Evolutionary conservation across 2,797 vertebrate species (phyloP).

Genomic region (Sebastes minor): DNA sequence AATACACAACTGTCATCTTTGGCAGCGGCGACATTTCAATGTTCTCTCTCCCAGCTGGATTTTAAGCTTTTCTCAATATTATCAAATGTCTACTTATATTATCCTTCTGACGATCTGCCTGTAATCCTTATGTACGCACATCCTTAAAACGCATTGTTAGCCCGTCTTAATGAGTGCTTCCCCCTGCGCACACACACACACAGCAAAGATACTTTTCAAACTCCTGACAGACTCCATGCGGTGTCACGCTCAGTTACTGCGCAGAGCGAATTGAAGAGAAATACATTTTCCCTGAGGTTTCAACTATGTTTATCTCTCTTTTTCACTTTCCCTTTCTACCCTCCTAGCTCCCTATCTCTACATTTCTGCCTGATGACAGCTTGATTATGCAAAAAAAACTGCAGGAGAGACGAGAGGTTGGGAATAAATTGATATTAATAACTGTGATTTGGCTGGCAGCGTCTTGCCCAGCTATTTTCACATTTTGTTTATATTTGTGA

Average conservation of each 20-base stretch:
- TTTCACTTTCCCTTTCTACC: slow-evolving; percentile 20
- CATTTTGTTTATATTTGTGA: slow-evolving; percentile 72
- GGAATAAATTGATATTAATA: slow-evolving; percentile 82
- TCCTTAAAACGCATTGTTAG: slow-evolving; percentile 5
- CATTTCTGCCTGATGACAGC: slow-evolving; percentile 74
- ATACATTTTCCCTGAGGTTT: slow-evolving; percentile 62
- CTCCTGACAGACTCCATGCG: slow-evolving; percentile 49
- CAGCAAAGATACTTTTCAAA: slow-evolving; percentile 29
- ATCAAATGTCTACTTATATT: slow-evolving; percentile 2
- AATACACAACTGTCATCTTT: slow-evolving; percentile 35
- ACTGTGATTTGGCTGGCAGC: slow-evolving; percentile 74
- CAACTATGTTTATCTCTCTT: slow-evolving; percentile 42
- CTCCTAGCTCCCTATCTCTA: slow-evolving; percentile 43
- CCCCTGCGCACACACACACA: not conserved
- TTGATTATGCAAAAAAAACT: slow-evolving; percentile 77
- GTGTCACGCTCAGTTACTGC: slow-evolving; percentile 49
- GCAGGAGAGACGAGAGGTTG: slow-evolving; percentile 69
- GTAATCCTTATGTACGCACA: not conserved
- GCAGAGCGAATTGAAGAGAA: slow-evolving; percentile 59
- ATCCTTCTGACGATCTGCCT: not conserved
- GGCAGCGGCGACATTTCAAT: slow-evolving; percentile 29
- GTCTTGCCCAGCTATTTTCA: slow-evolving; percentile 66
- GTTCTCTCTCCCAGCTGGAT: slow-evolving; percentile 2
- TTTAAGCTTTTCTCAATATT: slow-evolving; percentile 12
- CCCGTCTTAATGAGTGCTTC: slow-evolving; percentile 16